Percentiles rank a stretch among this genome's conserved stretches.
Conservation (phyloP, 2,888 invertebrate genomes). For the Sclerodermus sp. region DNA sequence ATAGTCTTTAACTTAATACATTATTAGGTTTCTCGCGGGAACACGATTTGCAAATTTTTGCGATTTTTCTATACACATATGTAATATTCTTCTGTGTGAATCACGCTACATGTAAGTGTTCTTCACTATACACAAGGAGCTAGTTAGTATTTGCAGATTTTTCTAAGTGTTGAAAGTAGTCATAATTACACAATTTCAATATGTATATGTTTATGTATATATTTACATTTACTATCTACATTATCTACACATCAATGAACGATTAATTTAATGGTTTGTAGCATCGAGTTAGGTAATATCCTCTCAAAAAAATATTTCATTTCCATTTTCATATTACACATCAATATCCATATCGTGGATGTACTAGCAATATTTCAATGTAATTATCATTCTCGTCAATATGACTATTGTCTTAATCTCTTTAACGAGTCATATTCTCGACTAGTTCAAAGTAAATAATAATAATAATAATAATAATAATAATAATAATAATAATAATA, state of each 20-base stretch:
- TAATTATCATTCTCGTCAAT: slow-evolving; percentile 6
- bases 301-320: slow-evolving; percentile 13
- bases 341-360: slow-evolving; percentile 7
- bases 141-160: slow-evolving; percentile 8
- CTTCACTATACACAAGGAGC: background rate
- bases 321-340: slow-evolving; percentile 5
- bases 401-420: slow-evolving; percentile 12
- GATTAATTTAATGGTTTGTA: slow-evolving; percentile 46
- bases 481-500: slow-evolving; percentile 34
- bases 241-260: slow-evolving; percentile 58
- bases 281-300: slow-evolving; percentile 9
- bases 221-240: slow-evolving; percentile 58
- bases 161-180: slow-evolving; percentile 31
- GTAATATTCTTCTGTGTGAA: slow-evolving; percentile 4
- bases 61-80: slow-evolving; percentile 9
- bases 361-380: slow-evolving; percentile 9
- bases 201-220: slow-evolving; percentile 47
- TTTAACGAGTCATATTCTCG: slow-evolving; percentile 22
- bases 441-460: slow-evolving; percentile 33
- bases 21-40: background rate
- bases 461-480: slow-evolving; percentile 15
- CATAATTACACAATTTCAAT: slow-evolving; percentile 42
- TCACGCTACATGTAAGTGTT: slow-evolving; percentile 11
- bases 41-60: background rate
- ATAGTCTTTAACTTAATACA: background rate